Evolutionary conservation across 23 tunicate genomes (phyloP), one percentile per base, ranked within the genome.

Genomic region (Botrylloides violaceus): DNA sequence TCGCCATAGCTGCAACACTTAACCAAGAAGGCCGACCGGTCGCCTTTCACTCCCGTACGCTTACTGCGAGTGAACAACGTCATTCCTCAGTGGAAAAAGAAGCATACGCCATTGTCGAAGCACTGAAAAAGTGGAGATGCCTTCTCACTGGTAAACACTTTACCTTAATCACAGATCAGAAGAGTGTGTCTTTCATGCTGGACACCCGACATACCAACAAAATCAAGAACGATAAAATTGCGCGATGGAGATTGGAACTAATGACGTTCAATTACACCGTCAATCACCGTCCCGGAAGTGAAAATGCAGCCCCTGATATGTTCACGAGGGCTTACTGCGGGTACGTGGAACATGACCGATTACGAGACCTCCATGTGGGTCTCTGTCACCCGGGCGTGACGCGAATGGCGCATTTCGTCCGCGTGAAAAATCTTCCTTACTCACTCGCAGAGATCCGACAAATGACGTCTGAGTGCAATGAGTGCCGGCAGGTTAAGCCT

Each of bases 11-110:
- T 7, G 74, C 79, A 12, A 32, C 71, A 24, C 31, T 70, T 3
- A 77, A 43, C 27, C 81, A 77, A 29, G 61, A 19, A 22, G 81
- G 81, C 15, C 36, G 81, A 9, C 81, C 81, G 5, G 81, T 77
- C 39, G 81, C 73, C 4, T 77, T 65, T 29, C 34, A 59, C 32
- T 60, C 79, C 6, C 58, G 53, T 29, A 19, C 71, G 4, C 55
- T 75, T 23, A 55, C 49, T 4, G 37, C 61, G 3, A 12, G 61
- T 38, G 77, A 71, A 34, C 24, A 36, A n/a, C 66, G 28, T 23
- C 70, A 71, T 34, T 76, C 77, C 18, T 58, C 77, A 32, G 83
- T 78, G 29, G 83, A 78, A 33, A 78, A 70, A 31, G 78, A 80
- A 36, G 78, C 71, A 2, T 64, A 71, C 22, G 55, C 83, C 30